Base-by-base conservation (phyloP, 2,888 invertebrate genomes). In the Notodonta ziczac region DNA sequence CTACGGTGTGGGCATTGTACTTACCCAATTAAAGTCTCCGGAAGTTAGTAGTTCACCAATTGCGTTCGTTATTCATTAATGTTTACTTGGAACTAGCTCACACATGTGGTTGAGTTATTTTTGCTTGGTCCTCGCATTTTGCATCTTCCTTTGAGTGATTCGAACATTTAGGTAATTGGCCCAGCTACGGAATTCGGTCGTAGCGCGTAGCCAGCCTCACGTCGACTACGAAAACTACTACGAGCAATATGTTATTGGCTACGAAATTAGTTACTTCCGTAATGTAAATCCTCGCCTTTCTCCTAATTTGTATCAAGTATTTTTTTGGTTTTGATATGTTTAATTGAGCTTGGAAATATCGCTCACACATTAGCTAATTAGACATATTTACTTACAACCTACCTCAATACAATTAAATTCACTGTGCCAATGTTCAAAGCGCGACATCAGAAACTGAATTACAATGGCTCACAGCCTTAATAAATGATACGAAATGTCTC, bases 31-130 rank as follows among this genome's bases (percentile, higher is more conserved):
- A 82, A 66, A 67, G 65, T 69, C 63, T 81, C 77, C 83, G 90
- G 90, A 91, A 86, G 80, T 72, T 42, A 59, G 75, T 89, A 78
- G 78, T 91, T 90, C 83, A 84, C 67, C 87, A 87, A 87, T 86
- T 86, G 82, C 59, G 71, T 66, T 73, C 70, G 64, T 66, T 60
- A 57, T 65, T 73, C 70, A 72, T 79, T 73, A 70, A 60, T 63
- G 48, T 73, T 77, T 78, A 76, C 76, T 74, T 71, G 66, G 70
- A 74, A 74, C 64, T 63, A 64, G 66, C 64, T 57, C 63, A 32
- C 59, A 60, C 50, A 51, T 44, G 54, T 32, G 56, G 52, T 50
- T 5, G 8, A 61, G 59, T 61, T 57, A 50, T 55, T 57, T 58
- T 50, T 39, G 48, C 14, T 61, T 58, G 60, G 59, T 63, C 60